Evolutionary conservation across 2,888 invertebrate species (phyloP).

Genomic region (Pachliopta kotzebuea): DNA sequence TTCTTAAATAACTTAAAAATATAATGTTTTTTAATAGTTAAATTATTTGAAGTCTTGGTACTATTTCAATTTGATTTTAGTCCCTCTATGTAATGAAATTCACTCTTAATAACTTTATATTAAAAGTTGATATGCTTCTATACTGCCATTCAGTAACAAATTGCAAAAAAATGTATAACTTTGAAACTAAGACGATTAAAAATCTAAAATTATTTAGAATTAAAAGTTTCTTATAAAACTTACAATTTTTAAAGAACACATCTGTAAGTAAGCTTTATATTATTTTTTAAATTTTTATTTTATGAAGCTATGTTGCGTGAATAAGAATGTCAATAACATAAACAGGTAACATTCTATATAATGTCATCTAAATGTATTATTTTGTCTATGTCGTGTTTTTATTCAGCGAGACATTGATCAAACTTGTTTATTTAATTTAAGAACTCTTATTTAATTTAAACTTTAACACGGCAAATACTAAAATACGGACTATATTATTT

Average conservation of each 20-base stretch:
- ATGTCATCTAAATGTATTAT: conserved; percentile 41
- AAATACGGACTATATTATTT: conserved; percentile 5
- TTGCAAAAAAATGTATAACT: no score
- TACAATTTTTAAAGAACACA: not conserved
- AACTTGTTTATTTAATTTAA: conserved; percentile 40
- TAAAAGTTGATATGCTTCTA: no score
- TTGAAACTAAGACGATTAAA: no score
- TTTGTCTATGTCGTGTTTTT: conserved; percentile 42
- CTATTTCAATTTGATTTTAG: no score
- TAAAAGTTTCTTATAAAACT: no score
- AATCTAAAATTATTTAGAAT: no score
- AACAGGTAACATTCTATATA: conserved; percentile 23
- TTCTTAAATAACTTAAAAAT: no score
- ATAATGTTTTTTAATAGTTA: no score
- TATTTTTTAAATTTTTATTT: not conserved
- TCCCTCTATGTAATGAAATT: no score
- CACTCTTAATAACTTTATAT: no score
- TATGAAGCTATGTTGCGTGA: not conserved
- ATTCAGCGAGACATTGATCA: conserved; percentile 53
- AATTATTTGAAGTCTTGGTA: no score
- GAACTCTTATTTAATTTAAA: not conserved
- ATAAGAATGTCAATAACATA: not conserved
- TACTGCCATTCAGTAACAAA: no score
- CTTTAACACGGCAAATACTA: not conserved
- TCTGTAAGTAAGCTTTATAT: not conserved